phyloP scores from a whole-genome alignment of 2,888 invertebrate genomes.

The Trilocha varians region DNA sequence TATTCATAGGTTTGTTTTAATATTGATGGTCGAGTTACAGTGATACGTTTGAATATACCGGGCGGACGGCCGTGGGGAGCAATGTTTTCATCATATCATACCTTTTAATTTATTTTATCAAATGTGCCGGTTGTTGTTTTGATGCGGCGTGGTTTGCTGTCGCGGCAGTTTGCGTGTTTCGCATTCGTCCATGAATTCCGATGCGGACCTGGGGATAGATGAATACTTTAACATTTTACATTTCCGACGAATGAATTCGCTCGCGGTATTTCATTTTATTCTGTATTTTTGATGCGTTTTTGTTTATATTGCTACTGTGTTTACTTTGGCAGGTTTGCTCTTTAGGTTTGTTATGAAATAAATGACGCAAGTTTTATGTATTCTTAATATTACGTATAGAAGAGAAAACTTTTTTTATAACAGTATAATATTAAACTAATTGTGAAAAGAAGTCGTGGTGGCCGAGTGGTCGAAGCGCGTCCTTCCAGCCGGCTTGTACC shows the following conservation, averaged over 20 bases:
- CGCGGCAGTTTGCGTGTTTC: constrained; percentile 50
- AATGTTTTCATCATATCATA: constrained; percentile 31
- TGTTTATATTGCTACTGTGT: constrained; percentile 30
- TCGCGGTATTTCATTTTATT: constrained; percentile 53
- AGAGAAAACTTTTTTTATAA: too few species aligned
- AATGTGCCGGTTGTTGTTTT: constrained; percentile 58
- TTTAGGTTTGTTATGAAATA: constrained; percentile 29
- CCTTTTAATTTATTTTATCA: constrained; percentile 69
- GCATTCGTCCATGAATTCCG: constrained; percentile 62
- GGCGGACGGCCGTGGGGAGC: constrained; percentile 13
- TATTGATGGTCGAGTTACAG: constrained; percentile 25
- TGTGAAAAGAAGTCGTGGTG: too few species aligned
- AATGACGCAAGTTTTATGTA: constrained; percentile 9
- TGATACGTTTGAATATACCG: constrained; percentile 16
- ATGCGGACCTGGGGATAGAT: constrained; percentile 56
- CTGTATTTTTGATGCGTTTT: constrained; percentile 55
- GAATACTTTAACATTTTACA: constrained; percentile 70
- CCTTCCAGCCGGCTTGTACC: too few species aligned
- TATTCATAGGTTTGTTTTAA: constrained; percentile 30
- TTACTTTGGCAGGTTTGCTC: constrained; percentile 30
- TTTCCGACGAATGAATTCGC: constrained; percentile 64
- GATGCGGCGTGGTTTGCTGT: constrained; percentile 52
- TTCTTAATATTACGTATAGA: too few species aligned
- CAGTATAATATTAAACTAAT: too few species aligned
- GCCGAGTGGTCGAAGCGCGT: too few species aligned